Evolutionary conservation across 2,113 vertebrate species (phyloP).

Genomic region (Centropus unirufus): DNA sequence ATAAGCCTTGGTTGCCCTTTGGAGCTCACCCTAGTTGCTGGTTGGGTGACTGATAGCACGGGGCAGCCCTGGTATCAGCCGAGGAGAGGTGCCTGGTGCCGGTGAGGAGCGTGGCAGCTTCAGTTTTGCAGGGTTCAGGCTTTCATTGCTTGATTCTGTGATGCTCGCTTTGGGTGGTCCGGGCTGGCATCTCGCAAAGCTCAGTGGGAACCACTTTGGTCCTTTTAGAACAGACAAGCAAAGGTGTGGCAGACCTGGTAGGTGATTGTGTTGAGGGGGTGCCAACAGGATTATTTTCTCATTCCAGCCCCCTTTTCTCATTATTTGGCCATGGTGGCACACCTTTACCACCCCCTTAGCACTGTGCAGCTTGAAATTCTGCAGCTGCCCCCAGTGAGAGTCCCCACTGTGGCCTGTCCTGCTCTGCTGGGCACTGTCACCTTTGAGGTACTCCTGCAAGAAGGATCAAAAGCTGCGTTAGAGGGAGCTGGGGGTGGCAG

Average conservation of each 20-base stretch:
- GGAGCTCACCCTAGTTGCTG: fast-evolving
- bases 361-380: fast-evolving
- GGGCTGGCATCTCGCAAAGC: neutral
- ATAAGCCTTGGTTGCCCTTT: neutral
- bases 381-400: fast-evolving
- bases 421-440: neutral
- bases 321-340: neutral
- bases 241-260: neutral
- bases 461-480: neutral
- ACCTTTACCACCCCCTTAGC: fast-evolving
- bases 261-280: neutral
- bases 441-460: fast-evolving
- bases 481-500: neutral
- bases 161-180: neutral
- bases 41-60: no score
- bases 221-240: neutral
- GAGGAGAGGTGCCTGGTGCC: neutral
- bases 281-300: neutral
- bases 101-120: neutral
- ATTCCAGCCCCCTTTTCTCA: neutral
- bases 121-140: neutral
- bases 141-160: neutral
- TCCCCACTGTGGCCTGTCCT: neutral
- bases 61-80: neutral
- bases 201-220: neutral